Base-by-base conservation (phyloP, 2,113 vertebrate genomes). In the Salvelinus alpinus region DNA sequence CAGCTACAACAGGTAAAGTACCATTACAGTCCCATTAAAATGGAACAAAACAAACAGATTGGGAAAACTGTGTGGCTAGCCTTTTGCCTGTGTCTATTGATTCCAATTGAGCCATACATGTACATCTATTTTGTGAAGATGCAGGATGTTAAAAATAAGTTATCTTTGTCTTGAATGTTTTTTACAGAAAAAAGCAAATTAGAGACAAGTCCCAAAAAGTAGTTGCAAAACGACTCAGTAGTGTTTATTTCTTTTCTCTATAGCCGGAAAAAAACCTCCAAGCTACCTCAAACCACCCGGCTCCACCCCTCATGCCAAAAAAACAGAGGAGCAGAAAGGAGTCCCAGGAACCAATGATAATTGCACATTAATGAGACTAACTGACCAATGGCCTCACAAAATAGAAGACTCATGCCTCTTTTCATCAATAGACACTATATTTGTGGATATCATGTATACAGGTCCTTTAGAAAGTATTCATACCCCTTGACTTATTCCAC, bases 1-100 rank as follows among this genome's bases (percentile, higher is more conserved):
- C 91, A 93, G 14, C 81, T 95, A 74, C 94, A 95, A 70, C 92
- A 94, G 93, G 94, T 95, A 85, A 71, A 72, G 38, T 59, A 57
- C 3, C 27, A 20, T 65, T 20, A 71, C 29, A 18, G 8, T 5
- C 62, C 51, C 38, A 22, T 54, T 51, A 14, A 65, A 24, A 27
- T 44, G 20, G 9, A 62, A 60, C 38, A 51, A 38, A 57, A 7
- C 20, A 16, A 70, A 38, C 12, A 8, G 9, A 20, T 11, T 14
- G 29, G 59, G 24, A 22, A n/a, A 71, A 57, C 22, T 73, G 12
- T 34, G 3, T 44, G 38, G 38, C 14, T 20, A 20, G 18, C 54
- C 54, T 20, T 18, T 20, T 57, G 54, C 54, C 20, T 24, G 7
- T 9, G 1, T 62, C n/a, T 9, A n/a, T 9, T 62, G n/a, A 62